Percentiles rank a stretch among this genome's conserved stretches.
These are phyloP conservation scores for Synanthedon myopaeformis DNA, from an alignment of 2,888 invertebrate genomes.

Conservation along the genomic window DNA sequence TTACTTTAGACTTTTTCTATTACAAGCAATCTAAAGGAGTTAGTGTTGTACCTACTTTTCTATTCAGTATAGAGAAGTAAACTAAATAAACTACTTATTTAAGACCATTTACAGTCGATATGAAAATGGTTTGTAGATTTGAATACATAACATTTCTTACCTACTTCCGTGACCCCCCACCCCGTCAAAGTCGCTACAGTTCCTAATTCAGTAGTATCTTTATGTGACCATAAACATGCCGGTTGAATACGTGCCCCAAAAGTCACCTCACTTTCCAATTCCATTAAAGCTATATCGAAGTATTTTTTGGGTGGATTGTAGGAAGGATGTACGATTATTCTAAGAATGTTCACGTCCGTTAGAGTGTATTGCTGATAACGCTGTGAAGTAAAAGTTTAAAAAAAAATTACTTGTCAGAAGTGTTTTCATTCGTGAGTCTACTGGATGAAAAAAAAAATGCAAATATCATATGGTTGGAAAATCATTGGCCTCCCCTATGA, in stretches of 20 bases:
- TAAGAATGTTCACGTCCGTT: not conserved
- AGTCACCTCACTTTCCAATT: slow-evolving; percentile 9
- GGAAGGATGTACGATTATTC: slow-evolving; percentile 15
- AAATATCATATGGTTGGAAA: too few species aligned
- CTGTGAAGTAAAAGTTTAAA: not conserved
- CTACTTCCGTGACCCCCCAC: slow-evolving; percentile 18
- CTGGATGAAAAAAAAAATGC: too few species aligned
- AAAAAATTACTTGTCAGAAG: too few species aligned
- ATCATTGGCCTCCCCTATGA: too few species aligned
- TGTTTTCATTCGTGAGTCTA: too few species aligned
- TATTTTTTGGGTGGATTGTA: slow-evolving; percentile 19
- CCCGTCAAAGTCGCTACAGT: slow-evolving; percentile 14
- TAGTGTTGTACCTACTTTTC: too few species aligned
- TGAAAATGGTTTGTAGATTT: too few species aligned
- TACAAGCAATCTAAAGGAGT: too few species aligned
- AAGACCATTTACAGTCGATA: not conserved
- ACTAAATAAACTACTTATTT: too few species aligned
- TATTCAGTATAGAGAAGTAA: too few species aligned
- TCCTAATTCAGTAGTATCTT: slow-evolving; percentile 6
- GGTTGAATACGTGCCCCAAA: slow-evolving; percentile 14
- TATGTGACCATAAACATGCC: slow-evolving; percentile 16
- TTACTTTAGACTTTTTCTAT: too few species aligned
- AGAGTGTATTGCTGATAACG: not conserved
- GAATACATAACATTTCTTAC: slow-evolving; percentile 7
- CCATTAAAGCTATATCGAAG: slow-evolving; percentile 21